Conservation (phyloP, 2,888 invertebrate genomes). For the Ophion costatus region DNA sequence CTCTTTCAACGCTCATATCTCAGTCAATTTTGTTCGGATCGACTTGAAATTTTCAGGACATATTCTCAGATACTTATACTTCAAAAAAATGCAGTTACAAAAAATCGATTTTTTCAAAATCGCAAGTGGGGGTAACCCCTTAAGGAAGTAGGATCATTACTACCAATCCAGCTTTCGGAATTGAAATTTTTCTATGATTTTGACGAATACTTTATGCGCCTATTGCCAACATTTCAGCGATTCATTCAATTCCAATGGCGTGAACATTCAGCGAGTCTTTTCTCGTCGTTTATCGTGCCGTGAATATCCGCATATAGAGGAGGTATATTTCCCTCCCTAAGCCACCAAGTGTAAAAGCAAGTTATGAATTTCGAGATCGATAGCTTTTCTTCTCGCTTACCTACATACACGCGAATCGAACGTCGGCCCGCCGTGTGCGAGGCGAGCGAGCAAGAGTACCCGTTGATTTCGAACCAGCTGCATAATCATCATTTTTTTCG, state of each 20-base stretch:
- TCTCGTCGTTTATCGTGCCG: not conserved
- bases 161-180: too few relatives aligned
- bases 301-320: not conserved
- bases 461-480: constrained; percentile 38
- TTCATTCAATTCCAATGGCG: not conserved
- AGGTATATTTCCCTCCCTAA: not conserved
- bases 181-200: too few relatives aligned
- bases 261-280: not conserved
- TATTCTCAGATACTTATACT: too few relatives aligned
- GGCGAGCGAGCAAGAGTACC: constrained; percentile 41
- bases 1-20: too few relatives aligned
- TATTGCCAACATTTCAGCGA: too few relatives aligned
- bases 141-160: too few relatives aligned
- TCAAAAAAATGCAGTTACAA: too few relatives aligned
- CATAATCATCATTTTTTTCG: constrained; percentile 12
- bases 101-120: too few relatives aligned
- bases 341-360: not conserved
- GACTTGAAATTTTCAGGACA: too few relatives aligned
- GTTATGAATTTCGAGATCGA: constrained; percentile 47
- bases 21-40: too few relatives aligned
- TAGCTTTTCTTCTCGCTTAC: constrained; percentile 26
- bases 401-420: constrained; percentile 9
- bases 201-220: too few relatives aligned
- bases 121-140: too few relatives aligned
- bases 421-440: not conserved